These are phyloP conservation scores for Agrilus mali DNA, from an alignment of 2,888 invertebrate genomes.

Conservation along the genomic window DNA sequence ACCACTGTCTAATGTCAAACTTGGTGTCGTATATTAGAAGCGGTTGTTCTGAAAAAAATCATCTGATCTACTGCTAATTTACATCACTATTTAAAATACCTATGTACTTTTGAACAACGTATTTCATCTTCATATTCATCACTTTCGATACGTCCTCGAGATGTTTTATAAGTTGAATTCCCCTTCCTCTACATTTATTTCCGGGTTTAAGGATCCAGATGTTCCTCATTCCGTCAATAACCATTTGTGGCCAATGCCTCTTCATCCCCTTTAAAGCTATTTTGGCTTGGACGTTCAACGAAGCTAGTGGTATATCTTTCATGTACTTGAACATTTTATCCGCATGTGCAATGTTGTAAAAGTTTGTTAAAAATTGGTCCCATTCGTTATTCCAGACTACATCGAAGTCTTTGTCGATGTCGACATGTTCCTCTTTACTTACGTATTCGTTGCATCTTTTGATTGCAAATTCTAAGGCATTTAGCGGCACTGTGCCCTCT, in stretches of 20 bases:
- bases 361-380: slow-evolving; percentile 70
- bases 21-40: slow-evolving; percentile 81
- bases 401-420: slow-evolving; percentile 48
- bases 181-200: slow-evolving; percentile 78
- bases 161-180: slow-evolving; percentile 76
- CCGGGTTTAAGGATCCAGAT: slow-evolving; percentile 95
- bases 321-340: slow-evolving; percentile 29
- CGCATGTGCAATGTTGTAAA: slow-evolving; percentile 54
- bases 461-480: slow-evolving; percentile 70
- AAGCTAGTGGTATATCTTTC: slow-evolving; percentile 15
- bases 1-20: slow-evolving; percentile 94
- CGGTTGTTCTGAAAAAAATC: slow-evolving; percentile 60
- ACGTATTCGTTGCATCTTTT: slow-evolving; percentile 66
- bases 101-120: slow-evolving; percentile 91
- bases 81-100: slow-evolving; percentile 40
- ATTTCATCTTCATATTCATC: slow-evolving; percentile 59
- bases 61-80: no score
- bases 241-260: slow-evolving; percentile 69
- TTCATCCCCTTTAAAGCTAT: slow-evolving; percentile 52
- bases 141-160: slow-evolving; percentile 72
- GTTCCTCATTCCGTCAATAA: slow-evolving; percentile 74
- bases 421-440: slow-evolving; percentile 61
- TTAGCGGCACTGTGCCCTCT: slow-evolving; percentile 59
- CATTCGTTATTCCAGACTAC: slow-evolving; percentile 77
- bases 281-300: slow-evolving; percentile 36